phyloP scores from a whole-genome alignment of 1,140 invertebrate species.

The Drosophila sp. region DNA sequence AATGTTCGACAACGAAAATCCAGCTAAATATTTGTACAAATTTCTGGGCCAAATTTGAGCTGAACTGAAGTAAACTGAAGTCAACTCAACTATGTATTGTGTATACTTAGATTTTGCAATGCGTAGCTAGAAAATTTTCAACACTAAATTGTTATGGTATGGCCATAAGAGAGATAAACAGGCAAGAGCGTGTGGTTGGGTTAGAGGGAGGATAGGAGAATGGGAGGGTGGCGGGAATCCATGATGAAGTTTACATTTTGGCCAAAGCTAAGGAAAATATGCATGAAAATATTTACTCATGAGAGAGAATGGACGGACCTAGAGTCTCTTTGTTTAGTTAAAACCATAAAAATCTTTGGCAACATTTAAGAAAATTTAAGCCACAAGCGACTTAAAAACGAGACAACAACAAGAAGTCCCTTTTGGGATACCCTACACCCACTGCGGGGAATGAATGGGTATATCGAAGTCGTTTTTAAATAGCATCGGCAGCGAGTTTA shows the following conservation, averaged over 20 bases:
- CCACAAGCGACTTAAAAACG: conserved; percentile 75
- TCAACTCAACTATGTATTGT: conserved; percentile 37
- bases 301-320: conserved; percentile 39
- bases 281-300: conserved; percentile 77
- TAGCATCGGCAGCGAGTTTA: no score
- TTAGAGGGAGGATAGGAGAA: no score
- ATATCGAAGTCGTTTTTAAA: not conserved
- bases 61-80: conserved; percentile 29
- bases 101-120: conserved; percentile 62
- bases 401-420: conserved; percentile 49
- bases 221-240: not conserved
- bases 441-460: not conserved
- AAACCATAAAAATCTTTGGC: conserved; percentile 67
- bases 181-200: conserved; percentile 9
- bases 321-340: conserved; percentile 66
- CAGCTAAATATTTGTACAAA: conserved; percentile 68
- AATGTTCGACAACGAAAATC: conserved; percentile 45
- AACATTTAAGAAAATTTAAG: conserved; percentile 80
- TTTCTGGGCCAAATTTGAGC: conserved; percentile 45
- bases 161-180: conserved; percentile 53
- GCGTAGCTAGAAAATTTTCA: conserved; percentile 74
- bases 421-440: conserved; percentile 36
- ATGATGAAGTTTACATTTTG: conserved; percentile 12
- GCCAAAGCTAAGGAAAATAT: conserved; percentile 54
- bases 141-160: conserved; percentile 73